Percentiles rank a stretch among this genome's conserved stretches.
Conservation (phyloP, 2,797 vertebrate species). For the Babyrousa celebensis region DNA sequence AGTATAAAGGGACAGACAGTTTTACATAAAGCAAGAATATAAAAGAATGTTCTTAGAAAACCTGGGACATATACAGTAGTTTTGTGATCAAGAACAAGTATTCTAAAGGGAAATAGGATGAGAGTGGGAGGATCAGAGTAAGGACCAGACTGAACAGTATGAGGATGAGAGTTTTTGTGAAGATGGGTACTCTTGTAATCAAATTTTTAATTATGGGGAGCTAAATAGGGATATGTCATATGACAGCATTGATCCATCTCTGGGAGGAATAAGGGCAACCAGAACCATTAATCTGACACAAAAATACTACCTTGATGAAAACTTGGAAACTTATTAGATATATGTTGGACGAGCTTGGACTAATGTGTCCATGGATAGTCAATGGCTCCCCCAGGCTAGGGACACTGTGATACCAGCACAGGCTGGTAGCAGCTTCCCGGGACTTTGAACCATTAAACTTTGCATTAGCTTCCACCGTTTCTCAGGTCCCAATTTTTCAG, state of each 20-base stretch:
- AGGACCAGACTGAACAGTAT: neutral
- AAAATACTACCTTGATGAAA: neutral
- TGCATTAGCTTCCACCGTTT: neutral
- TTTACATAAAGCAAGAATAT: neutral
- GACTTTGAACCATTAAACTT: neutral
- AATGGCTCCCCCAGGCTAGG: neutral
- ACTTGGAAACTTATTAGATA: neutral
- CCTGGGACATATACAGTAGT: neutral
- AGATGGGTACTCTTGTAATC: neutral
- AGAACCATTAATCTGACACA: neutral
- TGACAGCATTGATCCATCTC: neutral
- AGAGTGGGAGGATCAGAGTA: neutral
- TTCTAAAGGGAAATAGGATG: neutral
- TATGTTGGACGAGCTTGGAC: neutral
- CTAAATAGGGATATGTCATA: neutral
- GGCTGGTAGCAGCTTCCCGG: neutral
- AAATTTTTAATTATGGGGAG: neutral
- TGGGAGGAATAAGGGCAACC: neutral
- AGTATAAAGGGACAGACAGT: neutral
- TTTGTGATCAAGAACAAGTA: constrained; percentile 2
- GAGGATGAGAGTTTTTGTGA: neutral
- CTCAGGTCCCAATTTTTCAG: neutral
- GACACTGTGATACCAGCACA: neutral
- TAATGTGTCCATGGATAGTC: neutral
- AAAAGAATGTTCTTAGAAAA: neutral